phyloP scores from a whole-genome alignment of 2,888 invertebrate genomes.

The Scaptomyza polygonia region DNA sequence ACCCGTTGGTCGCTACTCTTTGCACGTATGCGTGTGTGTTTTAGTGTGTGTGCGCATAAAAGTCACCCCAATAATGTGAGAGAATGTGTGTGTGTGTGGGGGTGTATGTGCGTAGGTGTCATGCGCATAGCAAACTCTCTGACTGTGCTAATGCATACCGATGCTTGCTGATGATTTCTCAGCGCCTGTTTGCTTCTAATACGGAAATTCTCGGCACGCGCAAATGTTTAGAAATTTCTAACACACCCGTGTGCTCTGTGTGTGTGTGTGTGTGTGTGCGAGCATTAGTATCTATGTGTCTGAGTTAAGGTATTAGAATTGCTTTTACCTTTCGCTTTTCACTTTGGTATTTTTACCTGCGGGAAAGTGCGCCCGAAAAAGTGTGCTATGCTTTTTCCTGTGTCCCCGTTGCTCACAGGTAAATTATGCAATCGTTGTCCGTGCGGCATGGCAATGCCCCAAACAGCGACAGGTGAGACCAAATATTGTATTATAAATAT shows the following conservation, averaged over 20 bases:
- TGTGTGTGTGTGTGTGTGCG: slow-evolving; percentile 8
- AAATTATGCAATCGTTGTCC: slow-evolving; percentile 84
- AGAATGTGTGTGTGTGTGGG: slow-evolving; percentile 7
- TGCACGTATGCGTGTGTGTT: not conserved
- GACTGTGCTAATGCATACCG: slow-evolving; percentile 79
- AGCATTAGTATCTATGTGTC: slow-evolving; percentile 6
- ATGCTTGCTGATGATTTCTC: slow-evolving; percentile 53
- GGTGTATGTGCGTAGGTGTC: slow-evolving; percentile 35
- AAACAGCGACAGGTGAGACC: slow-evolving; percentile 65
- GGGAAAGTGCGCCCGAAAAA: slow-evolving; percentile 45
- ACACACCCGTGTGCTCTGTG: slow-evolving; percentile 29
- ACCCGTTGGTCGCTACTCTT: slow-evolving; percentile 20
- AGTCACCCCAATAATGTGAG: slow-evolving; percentile 28
- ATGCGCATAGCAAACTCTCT: slow-evolving; percentile 54
- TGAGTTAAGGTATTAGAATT: slow-evolving; percentile 53
- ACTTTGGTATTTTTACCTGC: slow-evolving; percentile 52
- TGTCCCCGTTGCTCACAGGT: slow-evolving; percentile 82
- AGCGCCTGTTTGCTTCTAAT: slow-evolving; percentile 82
- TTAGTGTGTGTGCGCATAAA: not conserved
- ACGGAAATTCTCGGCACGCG: slow-evolving; percentile 82
- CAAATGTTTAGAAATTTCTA: slow-evolving; percentile 81
- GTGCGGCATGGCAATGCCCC: slow-evolving; percentile 61
- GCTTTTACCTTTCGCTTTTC: slow-evolving; percentile 38
- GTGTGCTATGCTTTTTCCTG: slow-evolving; percentile 69
- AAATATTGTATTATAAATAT: not conserved